These are phyloP conservation scores for Encarsia formosa DNA, from an alignment of 2,888 invertebrate species.

Conservation along the genomic window DNA sequence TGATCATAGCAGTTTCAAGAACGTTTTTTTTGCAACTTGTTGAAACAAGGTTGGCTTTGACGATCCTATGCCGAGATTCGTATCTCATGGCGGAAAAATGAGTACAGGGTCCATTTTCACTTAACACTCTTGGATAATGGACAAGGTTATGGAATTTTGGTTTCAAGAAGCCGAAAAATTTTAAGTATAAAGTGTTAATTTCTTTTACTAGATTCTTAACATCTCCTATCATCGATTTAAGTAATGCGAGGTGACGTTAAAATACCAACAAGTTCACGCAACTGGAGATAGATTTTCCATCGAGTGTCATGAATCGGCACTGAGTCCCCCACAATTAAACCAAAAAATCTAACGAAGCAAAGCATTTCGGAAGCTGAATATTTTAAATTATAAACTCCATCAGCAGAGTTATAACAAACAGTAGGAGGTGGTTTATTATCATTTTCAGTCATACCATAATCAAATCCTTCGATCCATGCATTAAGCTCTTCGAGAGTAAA, in stretches of 20 bases:
- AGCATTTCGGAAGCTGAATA: conserved; percentile 10
- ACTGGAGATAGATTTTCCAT: conserved; percentile 1
- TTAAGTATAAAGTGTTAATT: background rate
- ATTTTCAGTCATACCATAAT: background rate
- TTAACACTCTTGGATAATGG: background rate
- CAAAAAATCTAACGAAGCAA: conserved; percentile 5
- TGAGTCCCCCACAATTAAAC: conserved; percentile 8
- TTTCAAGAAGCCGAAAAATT: background rate
- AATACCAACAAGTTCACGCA: conserved; percentile 4
- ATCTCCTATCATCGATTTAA: background rate
- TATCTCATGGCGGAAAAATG: background rate
- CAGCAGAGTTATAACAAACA: too few relatives aligned
- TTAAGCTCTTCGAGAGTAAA: too few relatives aligned
- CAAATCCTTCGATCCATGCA: background rate
- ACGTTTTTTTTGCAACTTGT: background rate
- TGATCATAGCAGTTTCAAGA: background rate
- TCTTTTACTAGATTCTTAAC: background rate
- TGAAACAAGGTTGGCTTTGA: background rate
- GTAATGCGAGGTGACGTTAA: background rate
- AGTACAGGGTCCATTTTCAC: background rate
- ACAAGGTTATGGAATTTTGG: conserved; percentile 3
- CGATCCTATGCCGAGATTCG: too few relatives aligned
- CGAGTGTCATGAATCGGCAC: background rate
- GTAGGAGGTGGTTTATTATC: too few relatives aligned
- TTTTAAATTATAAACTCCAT: too few relatives aligned